These are phyloP conservation scores for Picus viridis DNA, from an alignment of 2,797 vertebrate species.

Conservation along the genomic window DNA sequence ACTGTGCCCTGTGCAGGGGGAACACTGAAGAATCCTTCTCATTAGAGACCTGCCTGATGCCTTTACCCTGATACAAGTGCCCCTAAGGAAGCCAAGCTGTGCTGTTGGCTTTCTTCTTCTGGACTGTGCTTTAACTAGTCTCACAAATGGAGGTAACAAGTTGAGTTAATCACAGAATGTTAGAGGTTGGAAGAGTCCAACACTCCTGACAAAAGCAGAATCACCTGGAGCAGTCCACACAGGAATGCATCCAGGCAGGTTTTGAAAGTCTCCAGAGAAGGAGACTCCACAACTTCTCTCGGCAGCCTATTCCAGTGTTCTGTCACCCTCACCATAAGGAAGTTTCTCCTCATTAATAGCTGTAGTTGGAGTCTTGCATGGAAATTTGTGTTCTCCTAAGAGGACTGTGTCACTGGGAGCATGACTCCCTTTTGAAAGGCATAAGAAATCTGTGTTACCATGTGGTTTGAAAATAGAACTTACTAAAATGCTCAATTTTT, in stretches of 20 bases:
- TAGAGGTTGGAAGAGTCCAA: too few relatives aligned
- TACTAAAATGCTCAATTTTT: background rate
- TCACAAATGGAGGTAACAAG: background rate
- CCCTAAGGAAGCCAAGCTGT: background rate
- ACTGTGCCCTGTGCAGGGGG: background rate
- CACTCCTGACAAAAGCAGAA: too few relatives aligned
- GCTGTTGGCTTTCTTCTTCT: background rate
- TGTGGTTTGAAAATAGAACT: conserved; percentile 33
- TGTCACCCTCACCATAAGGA: too few relatives aligned
- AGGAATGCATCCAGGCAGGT: too few relatives aligned
- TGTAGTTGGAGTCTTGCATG: background rate
- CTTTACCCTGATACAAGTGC: background rate
- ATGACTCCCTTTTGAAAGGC: background rate
- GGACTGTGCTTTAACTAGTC: background rate
- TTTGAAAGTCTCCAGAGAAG: too few relatives aligned
- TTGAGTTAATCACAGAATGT: too few relatives aligned
- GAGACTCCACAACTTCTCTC: too few relatives aligned
- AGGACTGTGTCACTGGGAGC: background rate
- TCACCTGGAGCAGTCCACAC: too few relatives aligned
- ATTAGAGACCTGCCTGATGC: background rate
- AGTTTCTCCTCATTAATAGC: background rate
- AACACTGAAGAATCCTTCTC: background rate
- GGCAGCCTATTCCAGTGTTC: too few relatives aligned
- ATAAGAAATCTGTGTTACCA: background rate
- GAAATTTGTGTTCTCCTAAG: background rate